These are phyloP conservation scores for Xiphophorus birchmanni DNA, from an alignment of 2,797 vertebrate genomes.

Conservation along the genomic window DNA sequence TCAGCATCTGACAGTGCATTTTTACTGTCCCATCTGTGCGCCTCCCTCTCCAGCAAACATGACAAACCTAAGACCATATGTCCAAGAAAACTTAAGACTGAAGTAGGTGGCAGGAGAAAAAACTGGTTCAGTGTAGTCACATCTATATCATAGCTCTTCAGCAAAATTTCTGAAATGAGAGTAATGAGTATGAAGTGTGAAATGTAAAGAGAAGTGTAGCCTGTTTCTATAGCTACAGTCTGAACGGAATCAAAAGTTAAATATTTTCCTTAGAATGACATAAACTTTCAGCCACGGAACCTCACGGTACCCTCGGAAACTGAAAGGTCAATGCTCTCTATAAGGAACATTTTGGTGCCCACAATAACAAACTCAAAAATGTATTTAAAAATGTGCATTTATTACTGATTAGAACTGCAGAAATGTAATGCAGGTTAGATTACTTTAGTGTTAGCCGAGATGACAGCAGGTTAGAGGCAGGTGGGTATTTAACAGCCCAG, in stretches of 20 bases:
- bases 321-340: slow-evolving; percentile 6
- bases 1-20: slow-evolving; percentile 58
- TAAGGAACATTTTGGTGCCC: not conserved
- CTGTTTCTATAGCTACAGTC: slow-evolving; percentile 24
- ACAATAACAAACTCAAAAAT: not conserved
- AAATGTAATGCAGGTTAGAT: slow-evolving; percentile 55
- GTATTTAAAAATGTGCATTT: not conserved
- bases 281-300: not conserved
- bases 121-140: slow-evolving; percentile 14
- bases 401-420: slow-evolving; percentile 24
- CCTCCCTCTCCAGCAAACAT: slow-evolving; percentile 16
- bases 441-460: slow-evolving; percentile 42
- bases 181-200: slow-evolving; percentile 14
- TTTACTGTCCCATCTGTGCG: slow-evolving; percentile 36
- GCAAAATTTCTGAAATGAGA: slow-evolving; percentile 26
- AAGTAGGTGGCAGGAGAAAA: slow-evolving; percentile 18
- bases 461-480: slow-evolving; percentile 70
- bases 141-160: slow-evolving; percentile 41
- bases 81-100: slow-evolving; percentile 17
- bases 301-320: slow-evolving; percentile 40
- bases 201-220: slow-evolving; percentile 35
- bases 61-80: slow-evolving; percentile 18
- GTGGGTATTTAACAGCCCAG: slow-evolving; percentile 63
- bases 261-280: slow-evolving; percentile 13
- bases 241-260: slow-evolving; percentile 34